Conservation (phyloP, 2,113 vertebrate genomes). For the Hepsetus odoe region DNA sequence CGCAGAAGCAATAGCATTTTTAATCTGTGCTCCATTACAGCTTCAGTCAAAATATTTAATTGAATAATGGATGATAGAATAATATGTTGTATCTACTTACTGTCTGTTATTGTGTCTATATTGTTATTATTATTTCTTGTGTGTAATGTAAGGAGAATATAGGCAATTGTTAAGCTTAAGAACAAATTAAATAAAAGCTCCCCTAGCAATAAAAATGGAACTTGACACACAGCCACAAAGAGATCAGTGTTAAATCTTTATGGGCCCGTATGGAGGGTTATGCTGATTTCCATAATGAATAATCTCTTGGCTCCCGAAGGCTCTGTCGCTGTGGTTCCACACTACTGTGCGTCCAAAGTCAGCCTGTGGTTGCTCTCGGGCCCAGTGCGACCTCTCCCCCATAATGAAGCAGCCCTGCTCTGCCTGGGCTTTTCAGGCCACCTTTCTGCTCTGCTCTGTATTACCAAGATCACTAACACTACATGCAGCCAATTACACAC, state of each 20-base stretch:
- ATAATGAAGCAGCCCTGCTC: conserved; percentile 40
- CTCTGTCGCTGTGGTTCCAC: conserved; percentile 64
- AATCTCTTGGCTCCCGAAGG: conserved; percentile 61
- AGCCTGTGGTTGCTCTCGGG: conserved; percentile 50
- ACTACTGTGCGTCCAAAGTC: conserved; percentile 56
- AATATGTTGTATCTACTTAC: conserved; percentile 77
- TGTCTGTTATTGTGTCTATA: conserved; percentile 77
- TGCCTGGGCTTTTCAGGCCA: conserved; percentile 40
- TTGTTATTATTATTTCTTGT: conserved; percentile 52
- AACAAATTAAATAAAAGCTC: conserved; percentile 82
- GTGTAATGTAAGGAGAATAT: conserved; percentile 82
- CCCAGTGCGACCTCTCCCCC: conserved; percentile 30
- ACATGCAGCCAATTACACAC: conserved; percentile 62
- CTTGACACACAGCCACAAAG: conserved; percentile 71
- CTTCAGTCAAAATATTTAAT: conserved; percentile 84
- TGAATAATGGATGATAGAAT: conserved; percentile 87
- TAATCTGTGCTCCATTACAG: conserved; percentile 84
- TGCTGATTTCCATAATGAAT: conserved; percentile 76
- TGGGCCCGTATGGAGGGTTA: conserved; percentile 75
- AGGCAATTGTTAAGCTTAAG: conserved; percentile 83
- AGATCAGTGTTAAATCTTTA: conserved; percentile 83
- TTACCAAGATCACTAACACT: conserved; percentile 57
- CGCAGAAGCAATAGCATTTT: conserved; percentile 85
- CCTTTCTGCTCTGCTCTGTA: conserved; percentile 53
- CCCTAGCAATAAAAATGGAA: conserved; percentile 74